These are phyloP conservation scores for Callosobruchus maculatus DNA, from an alignment of 2,888 invertebrate species.

Conservation along the genomic window DNA sequence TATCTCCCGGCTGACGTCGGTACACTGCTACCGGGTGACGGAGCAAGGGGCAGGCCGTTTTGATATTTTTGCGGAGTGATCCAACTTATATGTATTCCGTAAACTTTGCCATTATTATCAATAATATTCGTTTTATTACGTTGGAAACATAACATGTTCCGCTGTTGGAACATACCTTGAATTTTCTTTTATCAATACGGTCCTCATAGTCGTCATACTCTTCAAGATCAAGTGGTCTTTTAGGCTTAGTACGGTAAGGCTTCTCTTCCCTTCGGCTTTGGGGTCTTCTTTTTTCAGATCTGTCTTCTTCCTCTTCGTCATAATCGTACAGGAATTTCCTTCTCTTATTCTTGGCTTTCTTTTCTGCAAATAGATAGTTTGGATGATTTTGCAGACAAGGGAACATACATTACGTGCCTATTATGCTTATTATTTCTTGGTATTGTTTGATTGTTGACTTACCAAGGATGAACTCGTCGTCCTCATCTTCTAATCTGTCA, in stretches of 20 bases:
- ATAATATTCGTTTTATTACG: no score
- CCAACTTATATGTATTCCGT: no score
- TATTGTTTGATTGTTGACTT: no score
- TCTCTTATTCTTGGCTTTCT: constrained; percentile 10
- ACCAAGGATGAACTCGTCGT: constrained; percentile 22
- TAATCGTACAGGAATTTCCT: constrained; percentile 1
- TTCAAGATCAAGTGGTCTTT: not conserved
- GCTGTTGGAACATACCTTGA: not conserved
- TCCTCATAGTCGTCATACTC: constrained; percentile 9
- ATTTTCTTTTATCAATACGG: constrained; percentile 3
- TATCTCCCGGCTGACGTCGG: no score
- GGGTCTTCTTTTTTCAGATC: not conserved
- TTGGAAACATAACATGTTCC: no score
- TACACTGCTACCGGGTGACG: no score
- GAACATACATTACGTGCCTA: no score
- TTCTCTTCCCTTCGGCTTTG: not conserved
- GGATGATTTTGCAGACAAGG: no score
- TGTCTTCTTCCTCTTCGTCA: constrained; percentile 1
- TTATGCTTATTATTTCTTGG: no score
- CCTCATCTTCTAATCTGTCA: constrained; percentile 27
- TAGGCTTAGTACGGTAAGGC: not conserved
- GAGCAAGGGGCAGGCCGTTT: no score
- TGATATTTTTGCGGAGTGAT: no score
- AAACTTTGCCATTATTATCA: no score
- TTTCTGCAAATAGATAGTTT: constrained; percentile 15